These are phyloP conservation scores for Oncorhynchus keta DNA, from an alignment of 2,113 vertebrate species.

Conservation along the genomic window DNA sequence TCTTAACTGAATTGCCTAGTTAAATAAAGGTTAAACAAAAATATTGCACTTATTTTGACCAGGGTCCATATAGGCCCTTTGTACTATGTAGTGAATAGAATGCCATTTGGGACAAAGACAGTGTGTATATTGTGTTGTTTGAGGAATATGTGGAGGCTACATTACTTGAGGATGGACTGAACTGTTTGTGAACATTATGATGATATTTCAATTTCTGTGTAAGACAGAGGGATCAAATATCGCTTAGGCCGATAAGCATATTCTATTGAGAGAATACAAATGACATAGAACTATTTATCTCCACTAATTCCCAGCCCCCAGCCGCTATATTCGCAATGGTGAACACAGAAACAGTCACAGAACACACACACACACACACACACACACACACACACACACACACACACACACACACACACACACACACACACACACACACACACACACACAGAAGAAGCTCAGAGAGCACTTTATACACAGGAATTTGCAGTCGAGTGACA, in stretches of 20 bases:
- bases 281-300: not conserved
- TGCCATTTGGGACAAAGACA: no score
- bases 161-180: slow-evolving; percentile 40
- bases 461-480: slow-evolving; percentile 49
- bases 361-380: not conserved
- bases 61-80: no score
- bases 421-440: not conserved
- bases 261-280: slow-evolving; percentile 32
- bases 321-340: not conserved
- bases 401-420: not conserved
- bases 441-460: slow-evolving; percentile 16
- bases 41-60: no score
- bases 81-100: no score
- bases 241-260: slow-evolving; percentile 23
- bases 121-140: not conserved
- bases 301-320: slow-evolving; percentile 7
- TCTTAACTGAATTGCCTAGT: no score
- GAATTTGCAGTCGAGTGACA: slow-evolving; percentile 56
- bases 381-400: slow-evolving; percentile 13
- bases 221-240: slow-evolving; percentile 39
- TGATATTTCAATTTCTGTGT: slow-evolving; percentile 33
- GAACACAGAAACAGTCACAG: not conserved
- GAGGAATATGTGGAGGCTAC: not conserved
- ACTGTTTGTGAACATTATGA: slow-evolving; percentile 30
- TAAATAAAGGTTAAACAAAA: no score